A percentile compares a stretch with the other conserved stretches of the same genome.
Evolutionary conservation across 2,888 invertebrate genomes (phyloP).

Genomic region (Nemotelus nigrinus): DNA sequence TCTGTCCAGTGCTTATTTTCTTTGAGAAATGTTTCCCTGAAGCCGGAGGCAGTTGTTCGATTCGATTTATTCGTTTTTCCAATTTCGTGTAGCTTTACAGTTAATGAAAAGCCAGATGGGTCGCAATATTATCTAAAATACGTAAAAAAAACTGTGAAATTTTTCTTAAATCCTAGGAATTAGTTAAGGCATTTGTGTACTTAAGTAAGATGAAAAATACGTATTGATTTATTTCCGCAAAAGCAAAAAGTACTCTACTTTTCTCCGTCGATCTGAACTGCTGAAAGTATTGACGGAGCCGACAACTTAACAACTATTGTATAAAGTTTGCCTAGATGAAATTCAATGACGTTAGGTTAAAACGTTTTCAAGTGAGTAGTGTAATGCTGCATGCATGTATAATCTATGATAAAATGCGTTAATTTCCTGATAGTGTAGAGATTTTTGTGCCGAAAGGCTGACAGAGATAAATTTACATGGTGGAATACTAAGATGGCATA

Average conservation of each 20-base stretch:
- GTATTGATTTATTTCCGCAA: slow-evolving; percentile 41
- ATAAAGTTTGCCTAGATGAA: slow-evolving; percentile 24
- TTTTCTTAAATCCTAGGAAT: slow-evolving; percentile 43
- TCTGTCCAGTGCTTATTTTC: slow-evolving; percentile 14
- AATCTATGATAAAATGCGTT: slow-evolving; percentile 48
- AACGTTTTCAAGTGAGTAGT: slow-evolving; percentile 51
- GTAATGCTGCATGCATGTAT: slow-evolving; percentile 51
- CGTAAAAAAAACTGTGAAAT: slow-evolving; percentile 49
- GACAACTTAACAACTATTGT: slow-evolving; percentile 36
- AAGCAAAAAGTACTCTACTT: slow-evolving; percentile 38
- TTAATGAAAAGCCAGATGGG: slow-evolving; percentile 10
- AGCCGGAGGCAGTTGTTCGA: no score
- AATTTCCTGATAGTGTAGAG: slow-evolving; percentile 51
- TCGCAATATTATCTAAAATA: slow-evolving; percentile 49
- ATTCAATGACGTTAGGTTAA: slow-evolving; percentile 52
- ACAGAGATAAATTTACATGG: slow-evolving; percentile 28
- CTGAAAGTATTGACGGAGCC: no score
- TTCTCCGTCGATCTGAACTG: background rate
- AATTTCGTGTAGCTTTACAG: slow-evolving; percentile 16
- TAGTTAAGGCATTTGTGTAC: slow-evolving; percentile 47
- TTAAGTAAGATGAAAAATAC: slow-evolving; percentile 43
- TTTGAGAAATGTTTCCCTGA: background rate
- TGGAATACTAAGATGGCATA: slow-evolving; percentile 51
- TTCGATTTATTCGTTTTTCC: background rate
- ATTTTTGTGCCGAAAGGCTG: slow-evolving; percentile 51